Conservation (phyloP, 1,140 invertebrate species). For the Lucilia sericata region DNA sequence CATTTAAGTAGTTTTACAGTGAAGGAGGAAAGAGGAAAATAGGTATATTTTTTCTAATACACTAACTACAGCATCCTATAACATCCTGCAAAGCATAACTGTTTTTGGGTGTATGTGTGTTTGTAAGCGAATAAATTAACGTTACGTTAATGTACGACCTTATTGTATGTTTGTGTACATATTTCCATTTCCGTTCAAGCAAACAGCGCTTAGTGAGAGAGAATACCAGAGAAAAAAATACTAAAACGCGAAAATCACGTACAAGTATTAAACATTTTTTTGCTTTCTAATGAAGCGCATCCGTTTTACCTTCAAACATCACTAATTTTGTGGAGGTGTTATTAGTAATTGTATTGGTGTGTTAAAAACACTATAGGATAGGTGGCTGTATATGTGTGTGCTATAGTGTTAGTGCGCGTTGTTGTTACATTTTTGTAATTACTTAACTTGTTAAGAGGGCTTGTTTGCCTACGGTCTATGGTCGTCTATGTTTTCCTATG, state of each 20-base stretch:
- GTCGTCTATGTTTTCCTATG: not conserved
- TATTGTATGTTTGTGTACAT: not conserved
- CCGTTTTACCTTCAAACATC: conserved; percentile 18
- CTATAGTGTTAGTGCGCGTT: not conserved
- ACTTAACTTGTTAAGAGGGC: conserved; percentile 38
- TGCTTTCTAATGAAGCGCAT: conserved; percentile 19
- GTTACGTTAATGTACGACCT: not conserved
- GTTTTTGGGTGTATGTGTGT: not conserved
- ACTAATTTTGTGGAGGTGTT: conserved; percentile 24
- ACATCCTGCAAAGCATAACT: not conserved
- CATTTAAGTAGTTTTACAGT: conserved; percentile 47
- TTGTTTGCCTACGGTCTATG: conserved; percentile 27
- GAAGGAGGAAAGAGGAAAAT: conserved; percentile 49
- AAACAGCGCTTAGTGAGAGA: not conserved
- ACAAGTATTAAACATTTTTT: not conserved
- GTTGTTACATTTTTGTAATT: conserved; percentile 33
- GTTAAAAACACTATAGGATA: not conserved
- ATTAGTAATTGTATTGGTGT: not conserved
- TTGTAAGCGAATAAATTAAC: not conserved
- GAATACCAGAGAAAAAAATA: not conserved
- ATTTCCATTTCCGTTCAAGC: not conserved
- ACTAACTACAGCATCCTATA: not conserved
- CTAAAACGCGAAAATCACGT: conserved; percentile 50
- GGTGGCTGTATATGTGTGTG: not conserved
- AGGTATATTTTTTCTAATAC: conserved; percentile 56